These are phyloP conservation scores for Eurystomus gularis DNA, from an alignment of 2,113 vertebrate species.

Conservation along the genomic window DNA sequence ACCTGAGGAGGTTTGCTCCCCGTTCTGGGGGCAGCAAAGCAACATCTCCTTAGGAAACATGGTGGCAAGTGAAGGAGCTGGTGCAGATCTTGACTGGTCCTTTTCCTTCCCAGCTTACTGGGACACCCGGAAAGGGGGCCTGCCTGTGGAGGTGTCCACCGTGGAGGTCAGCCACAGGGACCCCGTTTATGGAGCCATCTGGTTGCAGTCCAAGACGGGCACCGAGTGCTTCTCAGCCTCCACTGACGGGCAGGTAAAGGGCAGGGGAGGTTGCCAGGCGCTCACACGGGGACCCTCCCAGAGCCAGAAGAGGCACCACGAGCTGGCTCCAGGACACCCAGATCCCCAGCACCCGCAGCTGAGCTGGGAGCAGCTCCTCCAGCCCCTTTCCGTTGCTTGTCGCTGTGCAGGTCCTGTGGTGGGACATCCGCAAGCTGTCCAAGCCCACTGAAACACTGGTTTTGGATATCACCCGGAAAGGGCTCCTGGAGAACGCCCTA, in stretches of 20 bases:
- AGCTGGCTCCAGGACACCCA: accelerated
- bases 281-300: accelerated
- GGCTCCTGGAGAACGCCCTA: slow-evolving; percentile 79
- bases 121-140: slow-evolving; percentile 90
- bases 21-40: accelerated
- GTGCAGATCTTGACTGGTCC: not conserved
- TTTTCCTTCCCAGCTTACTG: slow-evolving; percentile 81
- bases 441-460: slow-evolving; percentile 87
- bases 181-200: slow-evolving; percentile 88
- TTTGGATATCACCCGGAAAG: slow-evolving; percentile 83
- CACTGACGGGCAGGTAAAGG: slow-evolving; percentile 70
- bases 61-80: accelerated
- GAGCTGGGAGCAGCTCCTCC: not conserved
- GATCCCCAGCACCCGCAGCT: too few species aligned
- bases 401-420: slow-evolving; percentile 88
- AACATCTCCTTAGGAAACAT: accelerated
- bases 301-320: not conserved
- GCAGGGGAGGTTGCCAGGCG: not conserved
- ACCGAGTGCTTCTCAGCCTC: slow-evolving; percentile 89
- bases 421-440: slow-evolving; percentile 88
- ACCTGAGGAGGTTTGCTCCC: not conserved
- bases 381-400: not conserved
- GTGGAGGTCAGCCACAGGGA: slow-evolving; percentile 91
- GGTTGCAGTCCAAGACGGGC: slow-evolving; percentile 93
- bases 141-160: slow-evolving; percentile 83